phyloP scores from a whole-genome alignment of 2,888 invertebrate genomes.

The Monochamus alternatus region DNA sequence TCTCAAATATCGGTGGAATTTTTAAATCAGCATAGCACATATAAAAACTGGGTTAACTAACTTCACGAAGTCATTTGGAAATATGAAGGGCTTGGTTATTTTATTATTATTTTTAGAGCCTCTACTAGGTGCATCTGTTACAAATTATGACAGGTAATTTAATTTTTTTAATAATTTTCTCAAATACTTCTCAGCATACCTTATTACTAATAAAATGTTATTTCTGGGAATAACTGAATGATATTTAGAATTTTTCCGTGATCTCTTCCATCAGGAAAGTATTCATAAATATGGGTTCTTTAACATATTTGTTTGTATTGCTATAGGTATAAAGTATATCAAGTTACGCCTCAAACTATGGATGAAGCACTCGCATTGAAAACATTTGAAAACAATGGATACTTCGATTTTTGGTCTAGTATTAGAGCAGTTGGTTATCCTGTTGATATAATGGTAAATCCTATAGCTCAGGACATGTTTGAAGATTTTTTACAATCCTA shows the following conservation, averaged over 20 bases:
- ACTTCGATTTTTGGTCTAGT: slow-evolving; percentile 51
- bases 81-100: background rate
- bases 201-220: background rate
- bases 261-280: no score
- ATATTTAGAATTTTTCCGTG: no score
- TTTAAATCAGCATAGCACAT: background rate
- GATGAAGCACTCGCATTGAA: slow-evolving; percentile 44
- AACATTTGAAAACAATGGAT: slow-evolving; percentile 54
- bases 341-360: slow-evolving; percentile 42
- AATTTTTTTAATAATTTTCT: no score
- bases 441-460: slow-evolving; percentile 48
- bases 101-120: background rate
- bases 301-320: background rate
- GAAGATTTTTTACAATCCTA: slow-evolving; percentile 27
- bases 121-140: background rate
- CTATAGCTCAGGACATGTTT: slow-evolving; percentile 42
- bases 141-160: slow-evolving; percentile 16
- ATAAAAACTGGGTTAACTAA: background rate
- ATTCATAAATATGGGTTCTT: no score
- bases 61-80: background rate
- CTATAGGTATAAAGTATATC: slow-evolving; percentile 47
- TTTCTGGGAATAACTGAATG: no score
- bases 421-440: slow-evolving; percentile 26
- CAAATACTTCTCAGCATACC: background rate
- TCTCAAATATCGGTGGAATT: background rate